A percentile compares a stretch with the other conserved stretches of the same genome.
These are phyloP conservation scores for Cacatua alba DNA, from an alignment of 2,113 vertebrate species.

Conservation along the genomic window DNA sequence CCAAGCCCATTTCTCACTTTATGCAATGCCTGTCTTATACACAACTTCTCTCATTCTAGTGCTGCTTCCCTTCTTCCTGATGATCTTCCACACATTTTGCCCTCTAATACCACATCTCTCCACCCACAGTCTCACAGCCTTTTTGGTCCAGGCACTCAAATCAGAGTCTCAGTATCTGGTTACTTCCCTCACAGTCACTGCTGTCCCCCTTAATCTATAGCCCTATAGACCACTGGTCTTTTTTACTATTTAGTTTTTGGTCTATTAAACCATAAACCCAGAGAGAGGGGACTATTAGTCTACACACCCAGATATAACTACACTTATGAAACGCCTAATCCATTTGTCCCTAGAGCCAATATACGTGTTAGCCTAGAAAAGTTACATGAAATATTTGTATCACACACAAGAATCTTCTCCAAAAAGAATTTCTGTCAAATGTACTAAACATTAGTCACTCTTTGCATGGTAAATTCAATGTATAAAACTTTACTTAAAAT, in stretches of 20 bases:
- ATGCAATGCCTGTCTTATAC: neutral
- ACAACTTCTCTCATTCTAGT: neutral
- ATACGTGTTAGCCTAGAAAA: neutral
- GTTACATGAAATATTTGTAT: neutral
- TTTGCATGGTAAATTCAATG: neutral
- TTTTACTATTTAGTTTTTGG: neutral
- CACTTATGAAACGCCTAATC: neutral
- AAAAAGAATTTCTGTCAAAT: neutral
- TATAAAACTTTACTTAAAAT: neutral
- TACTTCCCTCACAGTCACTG: neutral
- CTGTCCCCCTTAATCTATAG: neutral
- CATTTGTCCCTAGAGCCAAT: neutral
- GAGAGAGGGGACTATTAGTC: neutral
- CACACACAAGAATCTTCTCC: neutral
- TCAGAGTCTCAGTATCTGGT: neutral
- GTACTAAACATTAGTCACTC: neutral
- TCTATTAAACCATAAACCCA: neutral
- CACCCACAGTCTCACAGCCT: neutral
- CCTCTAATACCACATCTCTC: neutral
- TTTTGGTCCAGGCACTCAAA: neutral
- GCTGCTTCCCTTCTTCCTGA: neutral
- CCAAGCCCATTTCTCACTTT: neutral
- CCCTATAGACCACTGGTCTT: neutral
- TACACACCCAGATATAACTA: neutral
- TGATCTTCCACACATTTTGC: neutral